Conservation (phyloP, 2,797 vertebrate genomes). For the Eleutherodactylus coqui region DNA sequence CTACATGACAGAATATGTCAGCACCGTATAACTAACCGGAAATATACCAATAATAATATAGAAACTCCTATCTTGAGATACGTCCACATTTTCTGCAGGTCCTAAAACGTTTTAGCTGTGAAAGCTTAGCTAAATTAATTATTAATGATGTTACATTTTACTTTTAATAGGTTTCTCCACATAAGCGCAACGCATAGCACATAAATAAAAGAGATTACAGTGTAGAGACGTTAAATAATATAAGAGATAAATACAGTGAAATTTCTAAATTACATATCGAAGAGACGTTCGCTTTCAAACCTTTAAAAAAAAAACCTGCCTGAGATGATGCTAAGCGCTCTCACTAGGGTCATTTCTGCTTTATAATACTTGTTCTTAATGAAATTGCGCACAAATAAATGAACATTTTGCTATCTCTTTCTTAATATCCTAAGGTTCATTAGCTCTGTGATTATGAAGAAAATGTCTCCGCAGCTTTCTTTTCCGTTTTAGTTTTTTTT, state of each 20-base stretch:
- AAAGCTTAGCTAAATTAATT: conserved; percentile 10
- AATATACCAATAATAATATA: not conserved
- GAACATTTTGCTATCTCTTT: conserved; percentile 32
- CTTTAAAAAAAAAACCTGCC: conserved; percentile 2
- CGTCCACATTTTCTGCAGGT: not conserved
- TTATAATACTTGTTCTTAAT: conserved; percentile 44
- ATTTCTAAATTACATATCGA: conserved; percentile 41
- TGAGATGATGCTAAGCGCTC: conserved; percentile 31
- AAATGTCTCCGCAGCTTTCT: conserved; percentile 9
- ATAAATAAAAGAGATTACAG: conserved; percentile 2
- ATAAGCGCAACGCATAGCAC: not conserved
- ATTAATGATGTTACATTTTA: conserved; percentile 35
- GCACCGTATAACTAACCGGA: not conserved
- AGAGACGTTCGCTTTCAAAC: conserved; percentile 17
- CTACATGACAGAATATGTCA: too few relatives aligned
- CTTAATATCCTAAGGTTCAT: conserved; percentile 41
- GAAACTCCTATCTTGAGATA: not conserved
- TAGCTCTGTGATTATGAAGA: conserved; percentile 34
- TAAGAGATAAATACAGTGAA: conserved; percentile 31
- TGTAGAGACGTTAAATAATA: not conserved
- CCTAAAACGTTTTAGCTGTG: not conserved
- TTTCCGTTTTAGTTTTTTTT: not conserved
- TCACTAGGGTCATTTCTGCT: conserved; percentile 42
- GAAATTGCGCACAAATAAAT: conserved; percentile 45
- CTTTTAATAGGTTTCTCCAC: conserved; percentile 36